These are phyloP conservation scores for Sussaba pulchella DNA, from an alignment of 2,888 invertebrate genomes.

Conservation along the genomic window DNA sequence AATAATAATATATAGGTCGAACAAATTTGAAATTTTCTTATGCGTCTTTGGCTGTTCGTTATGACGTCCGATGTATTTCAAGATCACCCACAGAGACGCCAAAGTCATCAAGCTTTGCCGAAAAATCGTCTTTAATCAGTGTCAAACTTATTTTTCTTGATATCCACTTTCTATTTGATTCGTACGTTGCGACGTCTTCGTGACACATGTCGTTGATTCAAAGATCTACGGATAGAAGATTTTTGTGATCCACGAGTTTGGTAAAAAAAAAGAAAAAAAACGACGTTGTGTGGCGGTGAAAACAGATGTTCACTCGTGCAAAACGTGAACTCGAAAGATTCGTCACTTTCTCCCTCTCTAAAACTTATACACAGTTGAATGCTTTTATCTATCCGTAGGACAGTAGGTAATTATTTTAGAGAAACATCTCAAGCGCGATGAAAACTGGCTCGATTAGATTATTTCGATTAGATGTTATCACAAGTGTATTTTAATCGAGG, in stretches of 20 bases:
- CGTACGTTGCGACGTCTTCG: neutral
- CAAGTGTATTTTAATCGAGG: no score
- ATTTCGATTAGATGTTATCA: no score
- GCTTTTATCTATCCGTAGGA: no score
- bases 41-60: conserved; percentile 32
- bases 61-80: conserved; percentile 24
- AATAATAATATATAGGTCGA: no score
- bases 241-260: no score
- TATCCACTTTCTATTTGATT: conserved; percentile 11
- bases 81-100: conserved; percentile 17
- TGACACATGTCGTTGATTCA: conserved; percentile 13
- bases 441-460: no score
- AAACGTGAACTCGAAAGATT: neutral
- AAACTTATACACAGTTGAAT: neutral
- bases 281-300: no score
- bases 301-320: conserved; percentile 6
- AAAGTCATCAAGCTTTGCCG: conserved; percentile 50
- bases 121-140: conserved; percentile 20
- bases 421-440: no score
- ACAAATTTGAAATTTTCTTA: neutral
- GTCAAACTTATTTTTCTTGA: conserved; percentile 1
- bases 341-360: neutral
- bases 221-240: neutral
- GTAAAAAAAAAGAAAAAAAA: no score
- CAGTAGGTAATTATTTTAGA: no score